Evolutionary conservation across 2,888 invertebrate genomes (phyloP).

Genomic region (Acleris cristana): DNA sequence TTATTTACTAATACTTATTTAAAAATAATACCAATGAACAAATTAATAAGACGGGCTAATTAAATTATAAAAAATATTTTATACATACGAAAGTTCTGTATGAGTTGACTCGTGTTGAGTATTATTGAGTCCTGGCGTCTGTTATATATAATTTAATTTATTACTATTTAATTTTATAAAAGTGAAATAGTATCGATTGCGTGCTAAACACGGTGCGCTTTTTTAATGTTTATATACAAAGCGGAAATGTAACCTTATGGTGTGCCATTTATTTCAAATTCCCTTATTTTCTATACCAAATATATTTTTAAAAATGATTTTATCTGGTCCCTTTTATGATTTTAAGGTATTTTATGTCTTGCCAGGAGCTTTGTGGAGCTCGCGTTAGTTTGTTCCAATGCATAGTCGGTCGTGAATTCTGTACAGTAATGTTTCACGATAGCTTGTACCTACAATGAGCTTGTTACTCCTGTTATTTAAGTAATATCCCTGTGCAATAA

Average conservation of each 20-base stretch:
- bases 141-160: too few species aligned
- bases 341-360: conserved; percentile 14
- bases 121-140: too few species aligned
- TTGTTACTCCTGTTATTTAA: conserved; percentile 61
- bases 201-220: conserved; percentile 1
- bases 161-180: neutral
- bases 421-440: conserved; percentile 46
- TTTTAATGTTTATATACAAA: conserved; percentile 13
- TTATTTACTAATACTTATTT: too few species aligned
- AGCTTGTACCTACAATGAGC: conserved; percentile 45
- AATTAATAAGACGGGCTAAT: too few species aligned
- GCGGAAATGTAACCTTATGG: conserved; percentile 8
- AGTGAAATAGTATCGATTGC: neutral
- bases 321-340: conserved; percentile 1
- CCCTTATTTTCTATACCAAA: conserved; percentile 46
- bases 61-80: too few species aligned
- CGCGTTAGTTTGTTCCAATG: neutral
- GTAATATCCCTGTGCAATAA: conserved; percentile 79
- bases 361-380: conserved; percentile 16
- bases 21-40: too few species aligned
- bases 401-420: conserved; percentile 2
- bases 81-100: too few species aligned
- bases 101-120: too few species aligned
- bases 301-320: conserved; percentile 30
- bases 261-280: conserved; percentile 46